Percentiles rank a stretch among this genome's conserved stretches.
Evolutionary conservation across 2,113 vertebrate genomes (phyloP).

Genomic region (Eulacestoma nigropectus): DNA sequence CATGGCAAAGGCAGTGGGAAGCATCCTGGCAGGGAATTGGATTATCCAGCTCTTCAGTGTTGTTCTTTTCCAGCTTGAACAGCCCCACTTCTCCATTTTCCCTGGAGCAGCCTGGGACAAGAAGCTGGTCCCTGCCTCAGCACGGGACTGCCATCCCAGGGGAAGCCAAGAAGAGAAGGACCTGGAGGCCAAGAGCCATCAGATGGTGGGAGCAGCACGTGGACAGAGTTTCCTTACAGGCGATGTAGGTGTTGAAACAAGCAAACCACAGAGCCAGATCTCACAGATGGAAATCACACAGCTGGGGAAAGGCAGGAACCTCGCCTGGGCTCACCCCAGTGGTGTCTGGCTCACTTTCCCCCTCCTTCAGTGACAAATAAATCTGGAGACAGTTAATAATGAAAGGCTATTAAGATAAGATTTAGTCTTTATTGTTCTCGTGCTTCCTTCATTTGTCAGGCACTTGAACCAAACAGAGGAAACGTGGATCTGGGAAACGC

Average conservation of each 20-base stretch:
- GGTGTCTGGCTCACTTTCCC: not conserved
- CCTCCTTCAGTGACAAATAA: not conserved
- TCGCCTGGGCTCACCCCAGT: not conserved
- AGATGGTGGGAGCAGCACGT: fast-evolving
- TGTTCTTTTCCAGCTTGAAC: not conserved
- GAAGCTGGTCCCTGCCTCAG: not conserved
- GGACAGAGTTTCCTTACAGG: not conserved
- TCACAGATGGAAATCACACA: not conserved
- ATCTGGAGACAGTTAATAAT: constrained; percentile 23
- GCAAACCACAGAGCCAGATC: not conserved
- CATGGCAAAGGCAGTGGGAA: not conserved
- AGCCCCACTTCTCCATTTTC: not conserved
- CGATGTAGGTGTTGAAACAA: fast-evolving
- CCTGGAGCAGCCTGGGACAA: not conserved
- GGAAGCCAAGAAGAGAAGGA: not conserved
- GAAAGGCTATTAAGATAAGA: constrained; percentile 28
- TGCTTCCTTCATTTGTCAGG: not conserved
- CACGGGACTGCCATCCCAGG: fast-evolving
- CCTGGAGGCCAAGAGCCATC: not conserved
- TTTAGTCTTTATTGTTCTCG: not conserved
- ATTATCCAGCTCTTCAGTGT: not conserved
- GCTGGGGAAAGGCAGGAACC: not conserved
- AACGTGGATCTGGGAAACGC: fast-evolving
- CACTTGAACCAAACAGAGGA: not conserved
- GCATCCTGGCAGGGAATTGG: fast-evolving